Percentiles rank a stretch among this genome's conserved stretches.
These are phyloP conservation scores for Eupristina koningsbergeri DNA, from an alignment of 1,140 invertebrate species.

Conservation along the genomic window DNA sequence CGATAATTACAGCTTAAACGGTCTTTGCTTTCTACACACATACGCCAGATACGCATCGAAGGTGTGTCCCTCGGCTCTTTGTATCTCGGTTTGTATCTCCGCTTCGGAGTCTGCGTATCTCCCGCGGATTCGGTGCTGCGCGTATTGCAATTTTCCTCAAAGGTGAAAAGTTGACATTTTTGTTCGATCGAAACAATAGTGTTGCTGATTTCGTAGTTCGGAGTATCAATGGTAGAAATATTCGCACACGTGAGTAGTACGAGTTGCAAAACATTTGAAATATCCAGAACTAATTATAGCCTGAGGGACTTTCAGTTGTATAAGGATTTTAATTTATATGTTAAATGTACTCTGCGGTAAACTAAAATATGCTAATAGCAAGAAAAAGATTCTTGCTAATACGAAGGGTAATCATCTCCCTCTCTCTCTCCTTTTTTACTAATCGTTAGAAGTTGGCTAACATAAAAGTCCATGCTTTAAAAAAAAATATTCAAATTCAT, in stretches of 20 bases:
- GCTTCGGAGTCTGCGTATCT: neutral
- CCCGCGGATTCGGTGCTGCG: neutral
- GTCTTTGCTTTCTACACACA: neutral
- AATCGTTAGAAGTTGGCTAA: neutral
- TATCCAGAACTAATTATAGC: slow-evolving; percentile 36
- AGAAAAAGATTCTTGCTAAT: neutral
- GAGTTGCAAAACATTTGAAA: slow-evolving; percentile 29
- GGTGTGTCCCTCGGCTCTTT: no score
- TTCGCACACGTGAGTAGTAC: slow-evolving; percentile 11
- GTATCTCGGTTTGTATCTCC: no score
- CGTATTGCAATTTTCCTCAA: neutral
- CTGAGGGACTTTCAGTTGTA: neutral
- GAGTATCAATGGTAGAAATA: neutral
- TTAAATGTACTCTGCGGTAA: neutral
- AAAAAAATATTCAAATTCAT: neutral
- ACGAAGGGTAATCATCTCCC: neutral
- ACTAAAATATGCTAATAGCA: neutral
- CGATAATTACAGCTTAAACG: neutral
- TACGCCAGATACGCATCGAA: neutral
- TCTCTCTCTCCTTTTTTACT: neutral
- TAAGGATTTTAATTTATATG: slow-evolving; percentile 16
- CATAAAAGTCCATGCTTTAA: neutral
- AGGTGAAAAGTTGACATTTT: neutral
- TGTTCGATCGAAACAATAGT: slow-evolving; percentile 4
- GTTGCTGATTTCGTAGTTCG: slow-evolving; percentile 11